These are phyloP conservation scores for Anoplolepis gracilipes DNA, from an alignment of 1,140 invertebrate species.

Conservation along the genomic window DNA sequence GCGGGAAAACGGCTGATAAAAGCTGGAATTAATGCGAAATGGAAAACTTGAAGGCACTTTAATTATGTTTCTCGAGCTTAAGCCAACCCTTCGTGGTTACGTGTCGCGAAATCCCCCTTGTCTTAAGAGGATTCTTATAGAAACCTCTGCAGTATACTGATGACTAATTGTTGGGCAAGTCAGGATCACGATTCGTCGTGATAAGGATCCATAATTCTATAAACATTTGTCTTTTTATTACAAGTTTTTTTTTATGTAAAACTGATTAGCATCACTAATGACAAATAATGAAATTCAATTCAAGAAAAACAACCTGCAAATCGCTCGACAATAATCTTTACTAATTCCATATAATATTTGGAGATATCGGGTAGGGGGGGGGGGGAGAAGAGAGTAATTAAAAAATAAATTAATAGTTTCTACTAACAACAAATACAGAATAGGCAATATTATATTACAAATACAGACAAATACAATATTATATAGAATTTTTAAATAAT, in stretches of 20 bases:
- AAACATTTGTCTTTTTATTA: background rate
- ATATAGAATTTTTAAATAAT: background rate
- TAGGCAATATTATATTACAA: constrained; percentile 8
- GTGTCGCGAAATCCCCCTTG: constrained; percentile 51
- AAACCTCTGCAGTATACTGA: constrained; percentile 47
- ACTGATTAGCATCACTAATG: background rate
- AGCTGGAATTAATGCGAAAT: constrained; percentile 68
- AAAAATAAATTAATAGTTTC: background rate
- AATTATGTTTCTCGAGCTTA: constrained; percentile 68
- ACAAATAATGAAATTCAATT: background rate
- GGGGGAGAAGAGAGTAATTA: no score
- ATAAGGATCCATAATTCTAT: constrained; percentile 49
- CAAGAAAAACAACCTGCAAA: background rate
- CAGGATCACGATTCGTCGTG: constrained; percentile 36
- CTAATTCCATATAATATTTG: background rate
- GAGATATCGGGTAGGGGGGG: no score
- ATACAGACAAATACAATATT: background rate
- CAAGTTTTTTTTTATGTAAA: no score
- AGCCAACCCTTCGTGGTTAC: constrained; percentile 63
- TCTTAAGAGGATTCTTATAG: constrained; percentile 66
- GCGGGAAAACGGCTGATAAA: constrained; percentile 53
- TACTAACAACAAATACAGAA: background rate
- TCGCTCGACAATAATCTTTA: background rate
- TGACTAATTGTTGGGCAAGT: constrained; percentile 67
- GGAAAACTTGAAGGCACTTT: constrained; percentile 69